phyloP scores from a whole-genome alignment of 2,113 vertebrate species.

The Pterocles gutturalis region DNA sequence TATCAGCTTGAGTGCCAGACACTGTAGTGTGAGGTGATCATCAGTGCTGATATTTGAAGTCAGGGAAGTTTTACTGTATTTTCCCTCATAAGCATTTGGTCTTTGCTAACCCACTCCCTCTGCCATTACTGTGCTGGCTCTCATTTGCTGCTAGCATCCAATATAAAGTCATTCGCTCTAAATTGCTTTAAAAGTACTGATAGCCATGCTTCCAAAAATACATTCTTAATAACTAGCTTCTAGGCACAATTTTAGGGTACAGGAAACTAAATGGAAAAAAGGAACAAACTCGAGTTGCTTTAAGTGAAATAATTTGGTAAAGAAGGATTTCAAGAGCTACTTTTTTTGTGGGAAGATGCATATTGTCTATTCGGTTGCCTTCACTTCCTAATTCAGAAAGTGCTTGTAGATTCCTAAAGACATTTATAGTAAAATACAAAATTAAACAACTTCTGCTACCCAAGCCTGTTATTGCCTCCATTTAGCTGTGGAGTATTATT shows the following conservation, averaged over 20 bases:
- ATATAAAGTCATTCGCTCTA: neutral
- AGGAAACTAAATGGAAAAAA: neutral
- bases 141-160: neutral
- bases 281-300: neutral
- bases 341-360: neutral
- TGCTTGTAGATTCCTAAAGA: neutral
- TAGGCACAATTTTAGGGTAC: neutral
- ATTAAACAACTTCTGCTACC: neutral
- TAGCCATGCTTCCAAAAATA: slow-evolving; percentile 1
- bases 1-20: slow-evolving; percentile 38
- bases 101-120: neutral
- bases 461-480: neutral
- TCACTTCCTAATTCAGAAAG: neutral
- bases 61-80: neutral
- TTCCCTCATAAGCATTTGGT: neutral
- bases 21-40: neutral
- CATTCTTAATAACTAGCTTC: neutral
- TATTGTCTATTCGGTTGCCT: neutral
- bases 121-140: neutral
- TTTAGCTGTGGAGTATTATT: neutral
- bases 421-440: neutral
- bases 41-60: neutral
- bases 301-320: neutral
- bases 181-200: slow-evolving; percentile 19
- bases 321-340: neutral